phyloP scores from a whole-genome alignment of 2,888 invertebrate genomes.

The Embidobia sp. region DNA sequence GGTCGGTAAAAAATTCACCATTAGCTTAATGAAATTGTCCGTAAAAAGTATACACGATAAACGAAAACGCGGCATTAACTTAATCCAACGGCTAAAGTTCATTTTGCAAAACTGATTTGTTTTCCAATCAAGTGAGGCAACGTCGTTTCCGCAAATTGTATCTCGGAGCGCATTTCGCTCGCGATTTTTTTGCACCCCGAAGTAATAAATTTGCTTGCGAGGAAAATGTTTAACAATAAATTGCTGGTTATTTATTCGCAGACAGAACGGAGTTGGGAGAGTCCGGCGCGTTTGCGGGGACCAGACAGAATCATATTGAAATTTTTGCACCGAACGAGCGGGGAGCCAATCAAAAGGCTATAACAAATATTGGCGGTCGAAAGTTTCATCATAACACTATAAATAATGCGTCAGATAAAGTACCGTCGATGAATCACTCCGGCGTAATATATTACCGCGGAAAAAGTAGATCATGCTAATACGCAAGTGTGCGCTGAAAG shows the following conservation, averaged over 20 bases:
- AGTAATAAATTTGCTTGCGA: background rate
- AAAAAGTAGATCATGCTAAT: constrained; percentile 58
- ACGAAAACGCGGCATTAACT: background rate
- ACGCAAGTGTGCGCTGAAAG: constrained; percentile 30
- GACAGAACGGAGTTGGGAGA: no score
- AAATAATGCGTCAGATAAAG: constrained; percentile 55
- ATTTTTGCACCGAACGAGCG: constrained; percentile 1
- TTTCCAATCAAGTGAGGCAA: constrained; percentile 13
- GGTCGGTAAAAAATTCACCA: no score
- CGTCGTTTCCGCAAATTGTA: constrained; percentile 6
- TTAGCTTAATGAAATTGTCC: no score
- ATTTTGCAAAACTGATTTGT: constrained; percentile 6
- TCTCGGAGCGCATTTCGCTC: background rate
- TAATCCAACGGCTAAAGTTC: background rate
- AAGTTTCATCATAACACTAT: constrained; percentile 46
- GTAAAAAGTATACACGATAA: constrained; percentile 5
- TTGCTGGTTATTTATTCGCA: background rate
- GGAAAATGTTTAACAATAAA: constrained; percentile 1
- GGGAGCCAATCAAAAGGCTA: constrained; percentile 35
- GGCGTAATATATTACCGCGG: constrained; percentile 39
- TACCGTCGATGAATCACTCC: constrained; percentile 45
- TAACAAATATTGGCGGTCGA: constrained; percentile 39
- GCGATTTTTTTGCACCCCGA: background rate
- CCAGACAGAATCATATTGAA: background rate
- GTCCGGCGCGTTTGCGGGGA: no score